Evolutionary conservation across 2,797 vertebrate species (phyloP), one percentile per base, ranked within the genome.

Genomic region (Catamblyrhynchus diadema): DNA sequence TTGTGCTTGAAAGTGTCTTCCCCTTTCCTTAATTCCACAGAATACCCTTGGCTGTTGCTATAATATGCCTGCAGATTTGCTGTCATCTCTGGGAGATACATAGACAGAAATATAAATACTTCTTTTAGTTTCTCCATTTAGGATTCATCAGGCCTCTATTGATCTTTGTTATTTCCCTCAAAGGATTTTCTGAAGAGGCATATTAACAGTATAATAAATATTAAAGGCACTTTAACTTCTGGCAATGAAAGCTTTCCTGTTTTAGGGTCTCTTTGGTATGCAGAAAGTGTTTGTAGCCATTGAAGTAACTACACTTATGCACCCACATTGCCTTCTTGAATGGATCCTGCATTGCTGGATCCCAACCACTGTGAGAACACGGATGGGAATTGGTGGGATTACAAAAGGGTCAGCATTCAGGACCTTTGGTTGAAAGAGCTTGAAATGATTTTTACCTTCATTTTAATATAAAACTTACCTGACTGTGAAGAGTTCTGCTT

Each of bases 141-240:
- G 67, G 94, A 81, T 95, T 95, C 91, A 83, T 94, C 93, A 96
- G 61, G 62, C 24, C 57, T 94, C 53, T 95, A 95, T 95, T 96
- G 95, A 97, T 97, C 88, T 95, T 83, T 81, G 81, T 82, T 95
- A 96, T 91, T 96, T 95, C 79, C 83, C 95, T 97, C 95, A 82
- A 93, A 97, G 95, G 94, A 85, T 81, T 95, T 95, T 88, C 85
- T 87, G 79, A 88, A 96, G 95, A 95, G 95, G 90, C 54, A 81
- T 83, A 93, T 97, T 97, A 96, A 93, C 84, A 83, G 77, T 80
- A 78, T 80, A 96, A 96, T 97, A 97, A 97, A 97, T 97, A 97
- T 95, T 96, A 96, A 95, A 95, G 94, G 82, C 92, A 94, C 84
- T 97, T 97, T 96, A 96, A 88, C 50, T 96, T 81, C 74, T 96